phyloP scores from a whole-genome alignment of 2,888 invertebrate genomes.

The Tethea ocularis region DNA sequence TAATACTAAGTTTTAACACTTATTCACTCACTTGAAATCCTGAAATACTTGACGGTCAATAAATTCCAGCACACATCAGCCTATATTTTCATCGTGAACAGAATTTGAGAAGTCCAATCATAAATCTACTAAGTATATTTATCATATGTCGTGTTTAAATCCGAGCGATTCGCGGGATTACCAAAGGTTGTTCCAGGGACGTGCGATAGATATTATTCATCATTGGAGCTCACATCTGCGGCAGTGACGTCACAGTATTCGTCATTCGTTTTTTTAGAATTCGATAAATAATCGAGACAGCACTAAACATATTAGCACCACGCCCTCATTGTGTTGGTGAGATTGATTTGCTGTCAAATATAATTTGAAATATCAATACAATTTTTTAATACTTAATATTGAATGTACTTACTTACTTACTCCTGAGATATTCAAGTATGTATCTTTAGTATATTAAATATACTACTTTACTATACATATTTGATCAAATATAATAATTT shows the following conservation, averaged over 20 bases:
- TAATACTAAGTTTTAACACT: too few relatives aligned
- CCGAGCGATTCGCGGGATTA: constrained; percentile 21
- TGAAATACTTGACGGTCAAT: constrained; percentile 21
- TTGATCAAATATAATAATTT: too few relatives aligned
- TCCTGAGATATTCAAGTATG: neutral
- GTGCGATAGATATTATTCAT: constrained; percentile 26
- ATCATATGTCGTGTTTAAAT: constrained; percentile 36
- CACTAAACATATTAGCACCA: neutral
- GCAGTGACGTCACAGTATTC: neutral
- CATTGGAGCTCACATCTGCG: constrained; percentile 17
- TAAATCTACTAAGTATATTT: constrained; percentile 31
- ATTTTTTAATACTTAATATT: too few relatives aligned
- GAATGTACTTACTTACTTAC: too few relatives aligned
- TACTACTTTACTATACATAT: too few relatives aligned
- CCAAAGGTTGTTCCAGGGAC: constrained; percentile 16
- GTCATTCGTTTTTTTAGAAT: constrained; percentile 3
- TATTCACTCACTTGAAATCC: too few relatives aligned
- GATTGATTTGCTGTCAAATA: neutral
- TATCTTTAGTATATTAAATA: neutral
- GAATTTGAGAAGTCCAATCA: constrained; percentile 15
- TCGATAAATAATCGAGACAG: constrained; percentile 3
- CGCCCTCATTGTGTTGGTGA: neutral
- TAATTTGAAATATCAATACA: neutral
- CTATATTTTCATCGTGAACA: constrained; percentile 12
- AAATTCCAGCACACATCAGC: constrained; percentile 26